A percentile compares a stretch with the other conserved stretches of the same genome.
These are phyloP conservation scores for Magallana gigas DNA, from an alignment of 1,140 invertebrate genomes.

Conservation along the genomic window DNA sequence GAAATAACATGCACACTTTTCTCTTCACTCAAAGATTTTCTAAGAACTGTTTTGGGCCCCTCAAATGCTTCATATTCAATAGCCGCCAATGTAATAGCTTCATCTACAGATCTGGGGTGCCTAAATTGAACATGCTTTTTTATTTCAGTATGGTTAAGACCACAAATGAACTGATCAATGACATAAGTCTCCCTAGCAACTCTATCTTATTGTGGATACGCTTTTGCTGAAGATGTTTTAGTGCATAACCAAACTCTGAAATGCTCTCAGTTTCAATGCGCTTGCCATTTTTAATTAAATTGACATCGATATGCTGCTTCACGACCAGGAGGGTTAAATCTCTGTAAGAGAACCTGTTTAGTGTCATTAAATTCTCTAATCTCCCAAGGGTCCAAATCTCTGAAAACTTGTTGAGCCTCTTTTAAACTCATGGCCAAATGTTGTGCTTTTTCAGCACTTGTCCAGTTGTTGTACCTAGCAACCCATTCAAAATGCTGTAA, in stretches of 20 bases:
- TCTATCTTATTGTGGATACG: slow-evolving; percentile 44
- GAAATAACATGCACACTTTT: neutral
- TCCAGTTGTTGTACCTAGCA: slow-evolving; percentile 19
- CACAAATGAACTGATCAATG: slow-evolving; percentile 39
- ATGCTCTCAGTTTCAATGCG: slow-evolving; percentile 21
- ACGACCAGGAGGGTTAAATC: slow-evolving; percentile 49
- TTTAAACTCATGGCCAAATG: neutral
- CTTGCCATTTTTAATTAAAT: slow-evolving; percentile 38
- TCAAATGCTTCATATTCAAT: neutral
- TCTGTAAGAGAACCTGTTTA: neutral
- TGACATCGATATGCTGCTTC: slow-evolving; percentile 53
- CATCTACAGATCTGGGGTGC: neutral
- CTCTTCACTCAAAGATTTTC: neutral
- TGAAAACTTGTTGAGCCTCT: slow-evolving; percentile 6
- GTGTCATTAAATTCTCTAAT: slow-evolving; percentile 5
- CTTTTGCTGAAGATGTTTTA: slow-evolving; percentile 44
- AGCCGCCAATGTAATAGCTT: slow-evolving; percentile 25
- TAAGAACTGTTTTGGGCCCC: neutral
- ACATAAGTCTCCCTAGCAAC: neutral
- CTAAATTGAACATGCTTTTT: slow-evolving; percentile 34
- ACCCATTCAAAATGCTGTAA: slow-evolving; percentile 18
- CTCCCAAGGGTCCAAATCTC: neutral
- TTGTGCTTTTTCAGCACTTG: slow-evolving; percentile 13
- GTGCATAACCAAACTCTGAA: slow-evolving; percentile 45
- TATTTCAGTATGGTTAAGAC: neutral